Evolutionary conservation across 2,113 vertebrate species (phyloP).

Genomic region (Gymnogyps californianus): DNA sequence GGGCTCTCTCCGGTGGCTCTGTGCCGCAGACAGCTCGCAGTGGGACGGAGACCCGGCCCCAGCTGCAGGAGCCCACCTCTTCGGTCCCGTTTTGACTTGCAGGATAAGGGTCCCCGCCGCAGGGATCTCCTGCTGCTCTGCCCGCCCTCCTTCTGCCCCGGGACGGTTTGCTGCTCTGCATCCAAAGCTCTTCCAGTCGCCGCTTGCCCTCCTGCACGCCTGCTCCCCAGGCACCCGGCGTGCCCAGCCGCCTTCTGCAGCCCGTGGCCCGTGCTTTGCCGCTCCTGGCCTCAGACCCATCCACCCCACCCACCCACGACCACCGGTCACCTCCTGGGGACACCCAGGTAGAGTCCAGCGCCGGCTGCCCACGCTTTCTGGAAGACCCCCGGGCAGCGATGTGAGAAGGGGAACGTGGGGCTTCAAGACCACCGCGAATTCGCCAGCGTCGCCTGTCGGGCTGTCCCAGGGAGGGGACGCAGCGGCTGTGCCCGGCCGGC

Average conservation of each 20-base stretch:
- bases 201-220: background rate
- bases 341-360: background rate
- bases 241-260: background rate
- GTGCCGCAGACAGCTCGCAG: background rate
- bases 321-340: background rate
- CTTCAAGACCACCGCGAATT: background rate
- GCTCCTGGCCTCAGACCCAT: background rate
- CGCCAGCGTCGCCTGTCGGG: background rate
- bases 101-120: background rate
- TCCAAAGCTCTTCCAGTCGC: background rate
- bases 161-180: background rate
- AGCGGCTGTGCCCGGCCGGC: background rate
- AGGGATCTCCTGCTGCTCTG: background rate
- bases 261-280: background rate
- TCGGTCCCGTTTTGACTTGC: background rate
- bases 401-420: background rate
- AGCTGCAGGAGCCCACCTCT: background rate
- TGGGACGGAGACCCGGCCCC: background rate
- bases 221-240: rapidly evolving
- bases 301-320: background rate
- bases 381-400: too few species aligned
- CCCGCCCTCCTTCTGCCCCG: background rate
- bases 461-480: background rate
- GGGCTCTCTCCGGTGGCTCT: background rate
- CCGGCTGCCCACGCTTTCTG: too few species aligned